phyloP scores from a whole-genome alignment of 2,797 vertebrate species.

The Ctenosaura bakeri region DNA sequence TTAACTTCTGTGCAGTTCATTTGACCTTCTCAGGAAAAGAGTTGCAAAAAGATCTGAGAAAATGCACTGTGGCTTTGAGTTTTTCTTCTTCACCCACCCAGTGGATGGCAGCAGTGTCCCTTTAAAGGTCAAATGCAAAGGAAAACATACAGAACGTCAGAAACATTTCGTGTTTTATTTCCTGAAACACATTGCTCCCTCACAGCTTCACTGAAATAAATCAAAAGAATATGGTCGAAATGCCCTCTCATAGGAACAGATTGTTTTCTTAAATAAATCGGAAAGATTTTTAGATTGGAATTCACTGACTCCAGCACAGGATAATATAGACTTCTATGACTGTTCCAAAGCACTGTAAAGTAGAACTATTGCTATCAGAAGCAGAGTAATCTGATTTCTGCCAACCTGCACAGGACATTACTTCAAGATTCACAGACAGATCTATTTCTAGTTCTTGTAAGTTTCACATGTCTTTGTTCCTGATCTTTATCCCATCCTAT shows the following conservation, averaged over 20 bases:
- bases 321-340: slow-evolving; percentile 51
- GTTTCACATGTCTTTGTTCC: background rate
- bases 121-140: slow-evolving; percentile 17
- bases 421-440: background rate
- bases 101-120: slow-evolving; percentile 67
- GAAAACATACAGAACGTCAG: slow-evolving; percentile 26
- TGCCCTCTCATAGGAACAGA: slow-evolving; percentile 23
- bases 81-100: slow-evolving; percentile 50
- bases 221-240: slow-evolving; percentile 28
- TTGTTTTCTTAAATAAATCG: slow-evolving; percentile 64
- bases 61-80: slow-evolving; percentile 24
- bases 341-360: background rate
- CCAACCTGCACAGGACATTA: background rate
- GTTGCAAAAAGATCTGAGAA: slow-evolving; percentile 5
- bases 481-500: background rate
- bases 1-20: slow-evolving; percentile 38
- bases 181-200: slow-evolving; percentile 51
- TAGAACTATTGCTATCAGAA: background rate
- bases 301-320: background rate
- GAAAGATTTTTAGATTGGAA: slow-evolving; percentile 62
- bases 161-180: slow-evolving; percentile 62
- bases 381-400: background rate
- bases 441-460: background rate
- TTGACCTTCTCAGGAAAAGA: slow-evolving; percentile 39
- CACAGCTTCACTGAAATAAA: slow-evolving; percentile 62